Evolutionary conservation across 2,113 vertebrate species (phyloP), one percentile per base, ranked within the genome.

Genomic region (Rhinichthys klamathensis): DNA sequence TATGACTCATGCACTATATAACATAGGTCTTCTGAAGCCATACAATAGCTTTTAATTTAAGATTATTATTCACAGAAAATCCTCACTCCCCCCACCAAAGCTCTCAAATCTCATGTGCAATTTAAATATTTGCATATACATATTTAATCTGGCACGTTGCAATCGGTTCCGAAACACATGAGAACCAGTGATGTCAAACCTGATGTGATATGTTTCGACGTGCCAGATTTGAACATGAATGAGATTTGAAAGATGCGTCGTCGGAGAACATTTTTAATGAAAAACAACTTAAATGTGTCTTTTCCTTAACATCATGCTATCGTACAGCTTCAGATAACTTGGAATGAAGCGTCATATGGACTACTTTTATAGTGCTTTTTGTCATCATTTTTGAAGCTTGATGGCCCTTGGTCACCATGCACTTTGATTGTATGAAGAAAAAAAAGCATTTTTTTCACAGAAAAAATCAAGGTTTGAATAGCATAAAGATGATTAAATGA

Each of bases 21-120:
- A 67, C 30, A 41, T 23, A 30, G 30, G 21, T 72, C 18, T 41
- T 72, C 35, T 21, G 18, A 73, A 44, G 38, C 23, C 21, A 25
- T 25, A 2, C 23, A 11, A 46, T n/a, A 12, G 35, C 4, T 72
- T 70, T 67, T 38, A 70, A 73, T 44, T 25, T 44, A 73, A 25
- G 70, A 73, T 12, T n/a, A 12, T 63, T 4, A 73, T 16, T 73
- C 11, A 46, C 23, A 73, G 70, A 73, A 46, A 72, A 46, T 12
- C 38, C 38, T 6, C 11, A n/a, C 38, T n/a, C 18, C 9, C 11
- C 4, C 69, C 21, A 72, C 38, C 38, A 72, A 44, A 72, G n/a
- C 60, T 63, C 60, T 63, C 60, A 27, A 63, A 63, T 60, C 67
- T 72, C 18, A n/a, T 25, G 70, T 25, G 70, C 38, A 73, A 46